Evolutionary conservation across 2,888 invertebrate genomes (phyloP).

Genomic region (Nomada goodeniana): DNA sequence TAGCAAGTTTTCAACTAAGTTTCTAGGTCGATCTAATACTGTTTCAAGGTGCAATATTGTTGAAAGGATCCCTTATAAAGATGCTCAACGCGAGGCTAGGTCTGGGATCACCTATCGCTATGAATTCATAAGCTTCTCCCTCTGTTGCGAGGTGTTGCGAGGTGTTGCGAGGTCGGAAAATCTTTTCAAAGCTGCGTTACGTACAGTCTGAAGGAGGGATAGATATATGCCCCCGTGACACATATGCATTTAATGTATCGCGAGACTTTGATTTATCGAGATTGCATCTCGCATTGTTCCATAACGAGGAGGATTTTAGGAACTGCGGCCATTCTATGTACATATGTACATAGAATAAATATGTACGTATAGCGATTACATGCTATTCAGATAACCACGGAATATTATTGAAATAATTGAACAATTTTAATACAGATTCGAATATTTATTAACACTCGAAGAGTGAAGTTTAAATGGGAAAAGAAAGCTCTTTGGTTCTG

Average conservation of each 20-base stretch:
- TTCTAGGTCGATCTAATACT: conserved; percentile 21
- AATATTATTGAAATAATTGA: too few species aligned
- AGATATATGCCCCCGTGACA: conserved; percentile 11
- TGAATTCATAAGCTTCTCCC: conserved; percentile 13
- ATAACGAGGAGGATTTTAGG: background rate
- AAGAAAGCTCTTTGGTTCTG: background rate
- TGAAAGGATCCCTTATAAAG: conserved; percentile 20
- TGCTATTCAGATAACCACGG: too few species aligned
- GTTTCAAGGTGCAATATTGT: conserved; percentile 9
- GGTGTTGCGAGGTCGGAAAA: background rate
- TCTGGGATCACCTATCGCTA: conserved; percentile 16
- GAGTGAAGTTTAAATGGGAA: too few species aligned
- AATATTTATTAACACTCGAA: too few species aligned
- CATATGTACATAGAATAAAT: too few species aligned
- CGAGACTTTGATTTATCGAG: background rate
- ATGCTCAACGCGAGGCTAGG: conserved; percentile 7
- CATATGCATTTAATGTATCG: conserved; percentile 23
- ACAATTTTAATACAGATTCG: too few species aligned
- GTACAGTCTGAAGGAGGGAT: background rate
- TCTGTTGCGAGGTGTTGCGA: too few species aligned
- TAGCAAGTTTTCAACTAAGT: background rate
- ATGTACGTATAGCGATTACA: background rate
- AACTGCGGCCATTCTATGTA: background rate
- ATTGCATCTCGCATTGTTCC: background rate
- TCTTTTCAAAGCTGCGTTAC: conserved; percentile 10